Conservation (phyloP, 2,113 vertebrate genomes). For the Pseudopodoces humilis region DNA sequence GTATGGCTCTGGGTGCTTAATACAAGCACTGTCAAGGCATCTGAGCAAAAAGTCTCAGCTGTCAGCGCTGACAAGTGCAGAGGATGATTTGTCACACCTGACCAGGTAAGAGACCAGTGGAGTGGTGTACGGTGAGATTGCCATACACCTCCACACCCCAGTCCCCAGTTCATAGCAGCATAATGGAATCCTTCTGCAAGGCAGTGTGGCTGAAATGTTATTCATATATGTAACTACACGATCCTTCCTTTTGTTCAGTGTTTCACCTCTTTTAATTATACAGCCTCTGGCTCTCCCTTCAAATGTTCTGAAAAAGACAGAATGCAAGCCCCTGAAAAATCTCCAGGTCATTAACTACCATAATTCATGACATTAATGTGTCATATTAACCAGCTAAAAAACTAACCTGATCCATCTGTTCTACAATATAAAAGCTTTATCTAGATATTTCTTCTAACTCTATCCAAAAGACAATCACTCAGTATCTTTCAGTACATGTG, state of each 20-base stretch:
- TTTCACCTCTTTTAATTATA: not conserved
- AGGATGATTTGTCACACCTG: slow-evolving; percentile 82
- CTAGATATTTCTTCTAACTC: not conserved
- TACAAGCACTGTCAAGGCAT: slow-evolving; percentile 77
- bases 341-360: not conserved
- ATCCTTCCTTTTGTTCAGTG: not conserved
- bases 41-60: slow-evolving; percentile 78
- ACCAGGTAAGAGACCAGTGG: slow-evolving; percentile 66
- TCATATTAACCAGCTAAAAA: not conserved
- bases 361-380: not conserved
- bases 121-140: slow-evolving; percentile 37
- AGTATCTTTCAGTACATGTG: not conserved
- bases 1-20: slow-evolving; percentile 77
- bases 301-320: not conserved
- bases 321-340: not conserved
- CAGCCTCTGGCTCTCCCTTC: not conserved
- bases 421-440: not conserved
- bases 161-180: not conserved
- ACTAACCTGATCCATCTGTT: not conserved
- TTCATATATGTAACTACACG: not conserved
- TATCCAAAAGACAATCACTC: not conserved
- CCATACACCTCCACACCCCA: slow-evolving; percentile 13
- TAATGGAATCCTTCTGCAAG: not conserved
- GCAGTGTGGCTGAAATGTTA: not conserved
- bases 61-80: slow-evolving; percentile 74